Evolutionary conservation across 2,113 vertebrate genomes (phyloP).

Genomic region (Balaeniceps rex): DNA sequence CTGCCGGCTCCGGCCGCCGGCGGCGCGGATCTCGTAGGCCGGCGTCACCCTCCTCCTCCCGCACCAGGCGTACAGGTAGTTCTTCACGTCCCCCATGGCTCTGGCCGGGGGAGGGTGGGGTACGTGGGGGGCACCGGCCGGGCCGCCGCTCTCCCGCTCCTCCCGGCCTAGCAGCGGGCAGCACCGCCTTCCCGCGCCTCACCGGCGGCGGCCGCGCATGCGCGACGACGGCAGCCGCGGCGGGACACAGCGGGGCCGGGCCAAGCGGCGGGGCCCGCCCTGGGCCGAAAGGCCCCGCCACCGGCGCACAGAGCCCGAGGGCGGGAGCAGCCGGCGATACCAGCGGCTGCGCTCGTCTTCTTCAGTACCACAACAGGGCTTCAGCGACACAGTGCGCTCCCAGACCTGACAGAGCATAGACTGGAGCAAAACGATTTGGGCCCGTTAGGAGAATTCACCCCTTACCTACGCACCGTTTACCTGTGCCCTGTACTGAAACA

Average conservation of each 20-base stretch:
- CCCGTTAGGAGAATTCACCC: too few relatives aligned
- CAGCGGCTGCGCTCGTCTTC: too few relatives aligned
- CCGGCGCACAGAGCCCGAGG: too few relatives aligned
- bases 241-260: rapidly evolving
- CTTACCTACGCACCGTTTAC: too few relatives aligned
- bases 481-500: not conserved
- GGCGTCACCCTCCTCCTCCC: constrained; percentile 90
- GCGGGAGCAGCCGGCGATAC: too few relatives aligned
- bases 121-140: rapidly evolving
- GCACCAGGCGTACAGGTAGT: constrained; percentile 95
- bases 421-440: rapidly evolving
- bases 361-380: not conserved
- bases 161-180: not conserved
- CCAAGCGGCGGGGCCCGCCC: not conserved
- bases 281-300: too few relatives aligned
- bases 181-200: not conserved
- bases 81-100: constrained; percentile 93
- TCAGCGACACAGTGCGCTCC: not conserved
- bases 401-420: rapidly evolving
- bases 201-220: not conserved
- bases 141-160: not conserved
- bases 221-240: not conserved
- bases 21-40: constrained; percentile 87
- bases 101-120: too few relatives aligned
- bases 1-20: constrained; percentile 89